Evolutionary conservation across 2,888 invertebrate genomes (phyloP).

Genomic region (Caenorhabditis uteleia): DNA sequence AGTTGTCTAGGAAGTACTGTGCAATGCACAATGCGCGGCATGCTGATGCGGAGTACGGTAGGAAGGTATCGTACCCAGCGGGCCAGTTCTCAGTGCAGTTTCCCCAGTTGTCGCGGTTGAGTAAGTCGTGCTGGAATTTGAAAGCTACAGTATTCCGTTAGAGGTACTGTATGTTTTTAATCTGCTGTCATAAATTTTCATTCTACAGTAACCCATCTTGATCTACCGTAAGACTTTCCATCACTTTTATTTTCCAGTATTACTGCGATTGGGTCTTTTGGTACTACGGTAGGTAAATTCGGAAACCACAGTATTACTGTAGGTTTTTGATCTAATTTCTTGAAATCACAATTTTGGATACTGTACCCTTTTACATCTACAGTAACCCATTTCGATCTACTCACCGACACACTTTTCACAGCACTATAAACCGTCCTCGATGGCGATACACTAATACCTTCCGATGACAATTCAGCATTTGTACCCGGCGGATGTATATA

Average conservation of each 20-base stretch:
- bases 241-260: no score
- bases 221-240: no score
- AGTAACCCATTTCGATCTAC: neutral
- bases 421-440: conserved; percentile 58
- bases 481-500: conserved; percentile 55
- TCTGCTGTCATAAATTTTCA: no score
- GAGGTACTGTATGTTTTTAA: no score
- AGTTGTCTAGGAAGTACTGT: conserved; percentile 37
- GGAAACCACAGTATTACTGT: neutral
- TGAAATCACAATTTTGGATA: neutral
- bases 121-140: conserved; percentile 48
- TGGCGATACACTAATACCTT: conserved; percentile 66
- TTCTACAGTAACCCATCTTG: no score
- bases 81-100: conserved; percentile 50
- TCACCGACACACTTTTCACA: conserved; percentile 49
- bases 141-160: no score
- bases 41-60: conserved; percentile 39
- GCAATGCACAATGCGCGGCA: conserved; percentile 46
- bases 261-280: neutral
- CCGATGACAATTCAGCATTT: conserved; percentile 52
- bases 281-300: neutral
- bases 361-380: neutral
- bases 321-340: neutral
- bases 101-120: conserved; percentile 42
- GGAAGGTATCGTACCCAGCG: conserved; percentile 17